Conservation (phyloP, 1,140 invertebrate genomes). For the Pseudomyrmex pallidus region DNA sequence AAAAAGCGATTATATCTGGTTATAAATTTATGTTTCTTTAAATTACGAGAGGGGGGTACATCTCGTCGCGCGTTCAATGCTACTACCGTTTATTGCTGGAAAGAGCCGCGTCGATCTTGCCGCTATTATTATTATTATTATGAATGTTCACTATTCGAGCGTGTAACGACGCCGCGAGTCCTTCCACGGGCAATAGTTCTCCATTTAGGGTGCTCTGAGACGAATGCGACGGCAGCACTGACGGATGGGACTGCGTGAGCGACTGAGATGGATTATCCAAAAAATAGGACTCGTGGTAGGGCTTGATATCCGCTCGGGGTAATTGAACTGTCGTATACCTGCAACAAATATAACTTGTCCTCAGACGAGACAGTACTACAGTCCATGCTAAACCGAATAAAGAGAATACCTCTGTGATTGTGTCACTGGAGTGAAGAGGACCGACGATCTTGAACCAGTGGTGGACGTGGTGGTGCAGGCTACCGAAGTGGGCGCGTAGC, state of each 20-base stretch:
- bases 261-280: conserved; percentile 86
- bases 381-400: not conserved
- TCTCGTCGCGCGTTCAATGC: not conserved
- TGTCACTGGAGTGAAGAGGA: conserved; percentile 82
- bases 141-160: conserved; percentile 89
- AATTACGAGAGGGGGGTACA: no score
- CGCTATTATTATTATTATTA: conserved; percentile 74
- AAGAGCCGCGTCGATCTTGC: conserved; percentile 74
- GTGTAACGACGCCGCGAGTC: conserved; percentile 92
- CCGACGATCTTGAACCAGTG: conserved; percentile 81
- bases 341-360: conserved; percentile 26
- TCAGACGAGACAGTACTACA: not conserved
- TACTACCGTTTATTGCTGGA: conserved; percentile 56
- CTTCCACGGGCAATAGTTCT: conserved; percentile 86
- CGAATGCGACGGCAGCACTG: conserved; percentile 81
- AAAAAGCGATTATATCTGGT: no score
- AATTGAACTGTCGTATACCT: conserved; percentile 87
- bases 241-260: conserved; percentile 76
- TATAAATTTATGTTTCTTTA: no score
- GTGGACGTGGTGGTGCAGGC: conserved; percentile 76
- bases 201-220: conserved; percentile 78
- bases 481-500: conserved; percentile 81
- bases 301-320: conserved; percentile 90
- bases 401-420: conserved; percentile 81
- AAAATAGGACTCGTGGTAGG: conserved; percentile 90